phyloP scores from a whole-genome alignment of 2,113 vertebrate species.

The Leptocoma aspasia region DNA sequence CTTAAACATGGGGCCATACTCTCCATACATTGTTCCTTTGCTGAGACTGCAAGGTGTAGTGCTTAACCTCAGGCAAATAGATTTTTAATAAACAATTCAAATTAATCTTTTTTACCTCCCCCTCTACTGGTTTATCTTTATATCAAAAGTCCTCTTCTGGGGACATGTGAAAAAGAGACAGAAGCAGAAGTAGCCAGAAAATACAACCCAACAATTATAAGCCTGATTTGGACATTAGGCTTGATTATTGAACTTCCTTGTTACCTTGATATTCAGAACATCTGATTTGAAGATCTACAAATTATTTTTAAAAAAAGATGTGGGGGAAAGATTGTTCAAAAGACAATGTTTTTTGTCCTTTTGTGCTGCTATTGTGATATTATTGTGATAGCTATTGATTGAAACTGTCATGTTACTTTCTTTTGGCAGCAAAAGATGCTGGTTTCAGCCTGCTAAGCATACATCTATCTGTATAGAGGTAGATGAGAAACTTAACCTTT shows the following conservation, averaged over 20 bases:
- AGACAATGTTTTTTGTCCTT: not conserved
- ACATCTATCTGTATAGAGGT: fast-evolving
- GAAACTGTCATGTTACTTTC: not conserved
- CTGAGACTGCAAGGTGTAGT: fast-evolving
- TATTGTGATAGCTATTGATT: not conserved
- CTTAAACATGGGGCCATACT: not conserved
- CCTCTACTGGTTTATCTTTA: not conserved
- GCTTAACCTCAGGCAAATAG: not conserved
- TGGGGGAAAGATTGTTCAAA: not conserved
- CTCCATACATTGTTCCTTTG: not conserved
- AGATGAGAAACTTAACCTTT: not conserved
- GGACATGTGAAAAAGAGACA: not conserved
- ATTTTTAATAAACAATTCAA: not conserved
- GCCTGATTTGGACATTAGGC: not conserved
- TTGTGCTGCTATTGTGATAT: too few relatives aligned
- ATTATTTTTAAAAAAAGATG: fast-evolving
- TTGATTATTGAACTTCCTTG: not conserved
- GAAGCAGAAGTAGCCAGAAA: not conserved
- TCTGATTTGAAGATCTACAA: not conserved
- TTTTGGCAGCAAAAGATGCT: not conserved
- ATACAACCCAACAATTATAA: not conserved
- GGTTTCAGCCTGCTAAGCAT: not conserved
- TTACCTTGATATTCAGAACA: not conserved
- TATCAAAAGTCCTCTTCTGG: not conserved
- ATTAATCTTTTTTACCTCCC: not conserved